Conservation (phyloP, 1,140 invertebrate species). For the Elymnias hypermnestra region DNA sequence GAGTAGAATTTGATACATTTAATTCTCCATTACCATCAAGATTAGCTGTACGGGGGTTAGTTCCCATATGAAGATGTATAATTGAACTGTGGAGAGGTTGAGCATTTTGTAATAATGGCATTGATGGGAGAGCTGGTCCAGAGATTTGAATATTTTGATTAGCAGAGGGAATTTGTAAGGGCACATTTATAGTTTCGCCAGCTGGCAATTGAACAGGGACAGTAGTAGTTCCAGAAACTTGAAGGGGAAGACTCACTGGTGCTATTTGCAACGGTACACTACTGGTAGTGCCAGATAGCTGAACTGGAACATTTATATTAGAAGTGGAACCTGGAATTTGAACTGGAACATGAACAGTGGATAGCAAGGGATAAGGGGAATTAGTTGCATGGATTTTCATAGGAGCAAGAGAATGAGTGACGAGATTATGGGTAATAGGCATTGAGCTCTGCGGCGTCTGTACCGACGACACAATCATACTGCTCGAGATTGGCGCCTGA, state of each 20-base stretch:
- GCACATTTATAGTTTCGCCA: constrained; percentile 69
- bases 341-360: constrained; percentile 68
- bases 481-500: constrained; percentile 68
- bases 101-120: constrained; percentile 53
- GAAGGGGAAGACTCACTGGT: constrained; percentile 58
- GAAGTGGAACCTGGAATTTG: constrained; percentile 64
- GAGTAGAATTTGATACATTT: constrained; percentile 47
- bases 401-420: constrained; percentile 64
- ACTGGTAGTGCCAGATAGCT: constrained; percentile 48
- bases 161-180: constrained; percentile 57
- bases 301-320: constrained; percentile 66
- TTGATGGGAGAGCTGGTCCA: constrained; percentile 48
- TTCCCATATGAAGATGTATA: constrained; percentile 66
- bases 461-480: constrained; percentile 70
- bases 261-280: constrained; percentile 59
- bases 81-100: constrained; percentile 59
- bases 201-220: constrained; percentile 65
- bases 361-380: constrained; percentile 57
- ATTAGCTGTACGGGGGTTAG: constrained; percentile 42
- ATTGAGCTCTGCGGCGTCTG: constrained; percentile 65
- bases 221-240: constrained; percentile 59
- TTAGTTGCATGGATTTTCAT: constrained; percentile 61
- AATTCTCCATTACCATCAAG: constrained; percentile 51
- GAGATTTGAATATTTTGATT: constrained; percentile 57
- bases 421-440: constrained; percentile 58